Evolutionary conservation across 2,888 invertebrate species (phyloP), one percentile per base, ranked within the genome.

Genomic region (Fabriciana adippe): DNA sequence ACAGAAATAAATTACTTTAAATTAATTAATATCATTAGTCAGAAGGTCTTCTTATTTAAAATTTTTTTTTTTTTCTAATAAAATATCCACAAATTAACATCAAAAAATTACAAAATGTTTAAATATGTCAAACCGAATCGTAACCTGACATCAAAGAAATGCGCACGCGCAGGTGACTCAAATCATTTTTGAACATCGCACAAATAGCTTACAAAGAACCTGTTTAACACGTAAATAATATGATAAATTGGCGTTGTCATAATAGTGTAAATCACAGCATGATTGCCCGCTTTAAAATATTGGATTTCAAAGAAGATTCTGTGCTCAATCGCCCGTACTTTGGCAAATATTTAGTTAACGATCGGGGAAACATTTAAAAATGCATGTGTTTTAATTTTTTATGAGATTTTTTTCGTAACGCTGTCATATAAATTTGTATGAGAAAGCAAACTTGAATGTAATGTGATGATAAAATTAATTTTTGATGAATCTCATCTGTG

Each of bases 171-270:
- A 72, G 69, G 72, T 72, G 72, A 69, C 65, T 65, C 56, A 60
- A 53, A 63, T 63, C 66, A 53, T 54, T 67, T 70, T 67, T 65
- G 31, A 54, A 62, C 50, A 67, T 16, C 47, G 54, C 47, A 59
- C 68, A 60, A 68, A 70, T 63, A 70, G 60, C 65, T 70, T 62
- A 64, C 65, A 66, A 69, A 67, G 67, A 63, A 51, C 6, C 67
- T 64, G 59, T 66, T 56, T 31, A 64, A 64, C 66, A 54, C 69
- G 66, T 69, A 69, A 71, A 71, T 71, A 64, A 64, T 72, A 65
- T 68, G 70, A 65, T 66, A 67, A 72, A 69, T 72, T 63, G 56
- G 57, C 21, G 18, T 64, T 67, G 71, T 72, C 71, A 72, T 72
- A 69, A 69, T 69, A 71, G 35, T 55, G 35, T 66, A 66, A 66